Evolutionary conservation across 2,888 invertebrate genomes (phyloP).

Genomic region (Rhingia campestris): DNA sequence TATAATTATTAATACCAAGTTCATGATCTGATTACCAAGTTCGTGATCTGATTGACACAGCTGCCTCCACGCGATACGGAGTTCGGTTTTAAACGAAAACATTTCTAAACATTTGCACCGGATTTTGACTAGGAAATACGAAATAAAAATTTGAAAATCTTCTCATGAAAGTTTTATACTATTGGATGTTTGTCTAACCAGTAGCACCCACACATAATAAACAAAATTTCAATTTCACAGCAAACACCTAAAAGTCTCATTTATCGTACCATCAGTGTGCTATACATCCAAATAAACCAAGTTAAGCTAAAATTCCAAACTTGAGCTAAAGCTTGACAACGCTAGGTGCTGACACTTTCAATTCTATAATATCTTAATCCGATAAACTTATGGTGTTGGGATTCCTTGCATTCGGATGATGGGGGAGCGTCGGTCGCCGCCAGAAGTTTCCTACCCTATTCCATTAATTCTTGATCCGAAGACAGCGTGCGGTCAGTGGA

Average conservation of each 20-base stretch:
- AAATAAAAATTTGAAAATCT: too few relatives aligned
- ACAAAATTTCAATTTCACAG: not conserved
- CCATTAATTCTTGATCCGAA: slow-evolving; percentile 31
- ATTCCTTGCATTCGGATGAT: slow-evolving; percentile 55
- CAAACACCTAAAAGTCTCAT: not conserved
- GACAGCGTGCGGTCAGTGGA: slow-evolving; percentile 55
- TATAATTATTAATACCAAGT: too few relatives aligned
- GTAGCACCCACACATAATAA: too few relatives aligned
- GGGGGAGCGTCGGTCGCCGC: slow-evolving; percentile 64
- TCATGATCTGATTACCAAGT: too few relatives aligned
- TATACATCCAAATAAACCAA: not conserved
- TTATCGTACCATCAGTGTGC: slow-evolving; percentile 38
- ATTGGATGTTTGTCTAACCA: too few relatives aligned
- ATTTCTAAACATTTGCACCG: too few relatives aligned
- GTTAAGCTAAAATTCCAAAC: slow-evolving; percentile 59
- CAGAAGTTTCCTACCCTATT: slow-evolving; percentile 50
- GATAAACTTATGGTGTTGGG: slow-evolving; percentile 66
- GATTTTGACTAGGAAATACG: too few relatives aligned
- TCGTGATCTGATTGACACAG: too few relatives aligned
- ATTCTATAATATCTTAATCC: slow-evolving; percentile 72
- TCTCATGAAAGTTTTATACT: too few relatives aligned
- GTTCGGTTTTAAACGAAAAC: too few relatives aligned
- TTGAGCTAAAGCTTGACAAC: slow-evolving; percentile 70
- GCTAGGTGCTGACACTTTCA: slow-evolving; percentile 72
- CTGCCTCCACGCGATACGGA: too few relatives aligned